Conservation (phyloP, 2,113 vertebrate genomes). For the Austrofundulus limnaeus region DNA sequence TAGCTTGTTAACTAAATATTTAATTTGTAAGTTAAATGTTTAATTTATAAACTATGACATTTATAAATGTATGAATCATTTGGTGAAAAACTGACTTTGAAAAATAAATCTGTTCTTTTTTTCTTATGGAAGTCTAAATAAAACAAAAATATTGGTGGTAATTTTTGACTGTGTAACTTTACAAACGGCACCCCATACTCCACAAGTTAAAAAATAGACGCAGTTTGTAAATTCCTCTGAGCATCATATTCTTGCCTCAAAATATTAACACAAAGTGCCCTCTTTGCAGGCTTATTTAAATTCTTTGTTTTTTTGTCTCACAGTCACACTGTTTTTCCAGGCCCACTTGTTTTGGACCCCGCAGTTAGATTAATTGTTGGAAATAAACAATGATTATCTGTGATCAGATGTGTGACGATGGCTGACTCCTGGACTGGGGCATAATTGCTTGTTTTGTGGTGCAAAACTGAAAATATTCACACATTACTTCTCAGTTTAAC, state of each 20-base stretch:
- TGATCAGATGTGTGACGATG: constrained; percentile 37
- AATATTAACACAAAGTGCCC: neutral
- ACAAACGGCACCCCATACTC: too few species aligned
- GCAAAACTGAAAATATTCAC: constrained; percentile 20
- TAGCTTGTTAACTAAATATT: too few species aligned
- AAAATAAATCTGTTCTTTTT: too few species aligned
- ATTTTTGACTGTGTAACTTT: too few species aligned
- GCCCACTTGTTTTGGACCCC: constrained; percentile 1
- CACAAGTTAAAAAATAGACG: neutral
- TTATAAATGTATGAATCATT: too few species aligned
- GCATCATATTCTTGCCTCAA: constrained; percentile 1
- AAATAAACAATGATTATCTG: constrained; percentile 31
- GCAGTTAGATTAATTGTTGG: constrained; percentile 22
- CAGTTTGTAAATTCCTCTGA: constrained; percentile 10
- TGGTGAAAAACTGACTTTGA: too few species aligned
- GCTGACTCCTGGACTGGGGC: constrained; percentile 28
- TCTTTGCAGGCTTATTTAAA: constrained; percentile 12
- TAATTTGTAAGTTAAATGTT: too few species aligned
- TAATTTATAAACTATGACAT: too few species aligned
- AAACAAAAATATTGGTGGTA: too few species aligned
- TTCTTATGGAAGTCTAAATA: too few species aligned
- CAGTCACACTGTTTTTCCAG: too few species aligned
- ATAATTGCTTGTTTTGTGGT: constrained; percentile 34
- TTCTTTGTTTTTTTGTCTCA: constrained; percentile 7
- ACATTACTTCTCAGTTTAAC: constrained; percentile 13